Evolutionary conservation across 2,797 vertebrate species (phyloP).

Genomic region (Aldrovandia affinis): DNA sequence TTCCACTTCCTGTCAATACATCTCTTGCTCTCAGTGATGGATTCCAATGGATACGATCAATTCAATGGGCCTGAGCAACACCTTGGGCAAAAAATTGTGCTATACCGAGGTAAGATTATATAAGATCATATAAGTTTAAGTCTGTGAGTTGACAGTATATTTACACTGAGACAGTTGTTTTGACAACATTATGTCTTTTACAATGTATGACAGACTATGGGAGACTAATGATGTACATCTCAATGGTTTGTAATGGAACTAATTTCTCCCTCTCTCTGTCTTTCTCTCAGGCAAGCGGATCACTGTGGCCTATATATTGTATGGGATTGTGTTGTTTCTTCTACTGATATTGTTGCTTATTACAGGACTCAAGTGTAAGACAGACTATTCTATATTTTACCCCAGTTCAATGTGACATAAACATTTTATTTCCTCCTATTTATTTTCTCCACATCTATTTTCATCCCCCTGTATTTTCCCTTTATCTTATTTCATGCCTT

Average conservation of each 20-base stretch:
- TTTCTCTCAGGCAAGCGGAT: constrained; percentile 53
- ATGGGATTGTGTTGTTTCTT: constrained; percentile 60
- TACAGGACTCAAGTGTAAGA: constrained; percentile 68
- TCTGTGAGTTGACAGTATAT: not conserved
- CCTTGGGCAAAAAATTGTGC: constrained; percentile 13
- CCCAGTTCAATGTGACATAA: not conserved
- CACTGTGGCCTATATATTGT: constrained; percentile 53
- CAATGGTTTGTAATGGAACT: not conserved
- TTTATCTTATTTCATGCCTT: not conserved
- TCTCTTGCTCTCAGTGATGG: constrained; percentile 54
- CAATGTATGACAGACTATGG: not conserved
- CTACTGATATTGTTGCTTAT: constrained; percentile 65
- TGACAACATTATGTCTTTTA: not conserved
- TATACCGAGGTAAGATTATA: constrained; percentile 43
- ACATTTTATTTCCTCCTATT: not conserved
- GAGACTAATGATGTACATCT: not conserved
- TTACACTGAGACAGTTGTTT: not conserved
- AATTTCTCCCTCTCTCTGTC: not conserved
- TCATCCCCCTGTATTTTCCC: not conserved
- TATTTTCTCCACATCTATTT: not conserved
- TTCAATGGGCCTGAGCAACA: constrained; percentile 47
- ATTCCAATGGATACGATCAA: constrained; percentile 55
- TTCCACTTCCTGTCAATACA: constrained; percentile 12
- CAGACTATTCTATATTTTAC: not conserved
- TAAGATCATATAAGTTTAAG: not conserved